Evolutionary conservation across 2,888 invertebrate species (phyloP), one percentile per base, ranked within the genome.

Genomic region (Cinara cedri): DNA sequence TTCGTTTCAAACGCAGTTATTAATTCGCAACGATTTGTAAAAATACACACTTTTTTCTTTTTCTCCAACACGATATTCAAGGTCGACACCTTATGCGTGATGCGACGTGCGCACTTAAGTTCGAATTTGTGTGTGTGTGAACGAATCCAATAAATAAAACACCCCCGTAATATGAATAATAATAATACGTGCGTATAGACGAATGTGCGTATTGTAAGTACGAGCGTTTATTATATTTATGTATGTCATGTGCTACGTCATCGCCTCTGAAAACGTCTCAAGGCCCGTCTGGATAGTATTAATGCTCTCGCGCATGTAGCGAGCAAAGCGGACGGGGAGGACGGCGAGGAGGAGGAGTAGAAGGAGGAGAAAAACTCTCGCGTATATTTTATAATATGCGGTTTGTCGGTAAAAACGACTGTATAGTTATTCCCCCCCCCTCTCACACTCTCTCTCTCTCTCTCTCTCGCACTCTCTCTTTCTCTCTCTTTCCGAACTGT

Each of bases 121-220:
- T 13, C 16, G 16, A 14, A 6, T 51, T 14, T 16, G 16, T 16
- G 51, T 16, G 51, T 16, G 16, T 16, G 51, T 16, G 16, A 3
- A 6, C 51, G 55, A 76, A 66, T 46, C n/a, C 76, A 76, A 76
- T 66, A 76, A 76, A 76, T 76, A 57, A 26, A 66, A 76, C 66
- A 76, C 76, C 76, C 76, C 66, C 65, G 66, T 66, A n/a, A n/a
- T n/a, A 46, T 44, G 57, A 44, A 19, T n/a, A n/a, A 1, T 42
- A 34, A 34, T 34, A 34, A n/a, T 24, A 72, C n/a, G 60, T 46
- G 46, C 46, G 46, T n/a, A 60, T 21, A 60, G 24, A 72, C n/a
- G 21, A 46, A 26, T 57, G n/a, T n/a, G n/a, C n/a, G n/a, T n/a
- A n/a, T n/a, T n/a, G n/a, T n/a, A n/a, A n/a, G n/a, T n/a, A n/a